Percentiles rank a stretch among this genome's conserved stretches.
phyloP scores from a whole-genome alignment of 2,888 invertebrate species.

The Chouioia cunea region DNA sequence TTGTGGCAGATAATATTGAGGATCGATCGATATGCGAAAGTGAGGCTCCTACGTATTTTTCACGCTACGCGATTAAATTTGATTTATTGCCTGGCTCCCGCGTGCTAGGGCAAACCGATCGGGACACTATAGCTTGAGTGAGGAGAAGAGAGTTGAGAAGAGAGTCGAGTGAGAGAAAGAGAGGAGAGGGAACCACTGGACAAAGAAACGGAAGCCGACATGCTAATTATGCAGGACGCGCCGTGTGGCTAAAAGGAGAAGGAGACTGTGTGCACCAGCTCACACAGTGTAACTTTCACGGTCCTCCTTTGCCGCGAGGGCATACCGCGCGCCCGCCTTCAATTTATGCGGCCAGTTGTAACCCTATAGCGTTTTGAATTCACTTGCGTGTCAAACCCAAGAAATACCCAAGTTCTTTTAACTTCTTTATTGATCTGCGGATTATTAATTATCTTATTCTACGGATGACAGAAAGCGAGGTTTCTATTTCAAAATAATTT shows the following conservation, averaged over 20 bases:
- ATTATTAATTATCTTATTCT: too few relatives aligned
- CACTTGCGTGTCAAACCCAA: too few relatives aligned
- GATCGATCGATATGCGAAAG: constrained; percentile 37
- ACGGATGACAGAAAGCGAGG: too few relatives aligned
- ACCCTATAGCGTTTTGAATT: neutral
- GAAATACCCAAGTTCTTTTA: too few relatives aligned
- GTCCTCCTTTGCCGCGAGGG: constrained; percentile 21
- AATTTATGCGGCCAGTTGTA: constrained; percentile 34
- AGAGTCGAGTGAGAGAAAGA: constrained; percentile 4
- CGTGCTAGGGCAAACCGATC: constrained; percentile 8
- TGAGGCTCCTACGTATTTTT: constrained; percentile 52
- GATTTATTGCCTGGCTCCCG: constrained; percentile 56
- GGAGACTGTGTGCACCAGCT: constrained; percentile 5
- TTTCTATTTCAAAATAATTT: too few relatives aligned
- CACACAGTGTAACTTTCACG: constrained; percentile 31
- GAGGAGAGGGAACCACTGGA: constrained; percentile 42
- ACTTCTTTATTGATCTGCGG: too few relatives aligned
- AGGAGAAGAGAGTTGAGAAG: too few relatives aligned
- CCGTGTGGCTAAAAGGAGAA: constrained; percentile 26
- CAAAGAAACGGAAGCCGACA: constrained; percentile 54
- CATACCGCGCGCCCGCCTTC: neutral
- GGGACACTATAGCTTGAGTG: too few relatives aligned
- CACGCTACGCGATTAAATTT: constrained; percentile 59
- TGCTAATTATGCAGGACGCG: constrained; percentile 57
- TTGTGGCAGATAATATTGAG: too few relatives aligned